Evolutionary conservation across 2,113 vertebrate genomes (phyloP), one percentile per base, ranked within the genome.

Genomic region (Stegostoma tigrinum): DNA sequence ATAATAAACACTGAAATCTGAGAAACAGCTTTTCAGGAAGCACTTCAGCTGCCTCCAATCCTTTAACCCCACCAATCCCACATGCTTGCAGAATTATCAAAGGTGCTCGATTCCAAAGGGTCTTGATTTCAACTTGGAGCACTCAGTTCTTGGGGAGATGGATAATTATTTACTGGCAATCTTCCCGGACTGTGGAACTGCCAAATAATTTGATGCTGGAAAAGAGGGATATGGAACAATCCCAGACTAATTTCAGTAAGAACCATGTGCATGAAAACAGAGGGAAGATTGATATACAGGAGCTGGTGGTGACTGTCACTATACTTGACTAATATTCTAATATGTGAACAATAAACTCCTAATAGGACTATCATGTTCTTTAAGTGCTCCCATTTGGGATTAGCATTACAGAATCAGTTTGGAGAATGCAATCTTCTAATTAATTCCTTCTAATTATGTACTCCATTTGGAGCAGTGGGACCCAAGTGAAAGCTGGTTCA

Each of bases 1-100:
- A 61, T 90, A 90, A 90, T 90, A 90, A 83, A 83, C 87, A 90
- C 87, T 12, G 61, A 52, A 42, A 42, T 83, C 38, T 83, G 80
- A 83, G 87, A 90, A 90, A 90, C 8, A 34, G 27, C 55, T 61
- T 90, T n/a, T 52, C 87, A 90, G 87, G 52, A 90, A 90, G 80
- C 52, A 90, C 24, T 64, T 90, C 55, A 34, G 24, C 30, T 15
- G 15, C 55, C 24, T 90, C 52, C 34, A 0, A 89, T 90, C 87
- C 87, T 90, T 30, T 64, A 55, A 90, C 87, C 30, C 27, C 52
- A 45, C 80, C 38, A 83, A 83, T 45, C 38, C 38, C 17, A 83
- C 30, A 34, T 52, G 24, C 52, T 90, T 90, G 87, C 45, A 90
- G 34, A 55, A 6, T 61, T 34, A 90, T 61, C 55, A 34, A 27